Evolutionary conservation across 2,797 vertebrate genomes (phyloP), one percentile per base, ranked within the genome.

Genomic region (Triplophysa yarkandensis): DNA sequence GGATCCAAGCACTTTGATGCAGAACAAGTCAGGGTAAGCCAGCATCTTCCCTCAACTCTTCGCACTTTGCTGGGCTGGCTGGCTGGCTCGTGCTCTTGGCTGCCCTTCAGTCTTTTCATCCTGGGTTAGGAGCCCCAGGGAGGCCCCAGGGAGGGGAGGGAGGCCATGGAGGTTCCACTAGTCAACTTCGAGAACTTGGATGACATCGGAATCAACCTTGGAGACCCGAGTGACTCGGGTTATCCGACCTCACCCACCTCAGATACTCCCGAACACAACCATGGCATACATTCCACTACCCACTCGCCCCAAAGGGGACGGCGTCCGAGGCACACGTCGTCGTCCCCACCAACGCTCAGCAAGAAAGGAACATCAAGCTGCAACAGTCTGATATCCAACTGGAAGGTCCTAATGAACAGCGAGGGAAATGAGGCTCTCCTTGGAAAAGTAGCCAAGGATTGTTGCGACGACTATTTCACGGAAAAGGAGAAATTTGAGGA

Each of bases 101-200:
- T 69, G 77, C 78, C 67, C 71, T 63, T 72, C 81, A 66, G 71
- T 86, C 88, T 84, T 86, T 70, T 83, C 85, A 81, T 54, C 74
- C 83, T 74, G 6, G 81, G 80, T 86, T 85, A 52, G 82, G 36
- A 81, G 80, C 81, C 82, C 84, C 84, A 93, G 82, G 84, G 86
- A 84, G 83, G 89, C 87, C 81, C 88, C 84, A 90, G 86, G 83
- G 90, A 88, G 77, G 89, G 83, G 82, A 92, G 89, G 86, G 90
- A 86, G 82, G 92, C 86, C 82, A 98, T 98, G 95, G 96, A 98
- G 88, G 95, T 98, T 86, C 95, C 96, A 30, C 92, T 98, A 9
- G 95, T 98, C 81, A 93, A 93, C 82, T 97, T 98, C 77, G 95
- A 98, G 79, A 98, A 95, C 81, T 87, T 94, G 52, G 95, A 96